Evolutionary conservation across 2,888 invertebrate species (phyloP).

Genomic region (Arrhopalites spinosus): DNA sequence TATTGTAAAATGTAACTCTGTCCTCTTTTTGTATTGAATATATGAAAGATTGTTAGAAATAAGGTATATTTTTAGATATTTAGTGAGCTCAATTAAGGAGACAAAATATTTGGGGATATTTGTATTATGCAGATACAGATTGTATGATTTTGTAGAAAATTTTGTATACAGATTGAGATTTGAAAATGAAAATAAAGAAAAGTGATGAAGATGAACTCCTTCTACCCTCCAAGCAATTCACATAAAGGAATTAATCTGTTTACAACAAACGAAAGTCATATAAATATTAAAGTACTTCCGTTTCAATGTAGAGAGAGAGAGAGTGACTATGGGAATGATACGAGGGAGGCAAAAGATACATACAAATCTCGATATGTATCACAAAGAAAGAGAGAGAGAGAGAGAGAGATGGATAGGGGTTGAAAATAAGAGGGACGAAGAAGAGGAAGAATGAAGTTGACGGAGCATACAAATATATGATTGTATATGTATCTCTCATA

Average conservation of each 20-base stretch:
- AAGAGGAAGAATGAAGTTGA: neutral
- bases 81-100: too few relatives aligned
- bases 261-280: constrained; percentile 14
- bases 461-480: neutral
- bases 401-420: neutral
- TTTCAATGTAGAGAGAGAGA: neutral
- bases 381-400: neutral
- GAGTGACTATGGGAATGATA: neutral
- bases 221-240: neutral
- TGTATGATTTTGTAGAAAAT: too few relatives aligned
- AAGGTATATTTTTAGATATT: too few relatives aligned
- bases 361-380: neutral
- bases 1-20: too few relatives aligned
- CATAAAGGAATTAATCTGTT: constrained; percentile 15
- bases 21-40: too few relatives aligned
- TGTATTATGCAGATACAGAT: too few relatives aligned
- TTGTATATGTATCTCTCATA: too few relatives aligned
- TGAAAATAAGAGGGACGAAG: neutral
- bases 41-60: too few relatives aligned
- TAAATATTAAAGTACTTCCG: constrained; percentile 10
- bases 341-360: neutral
- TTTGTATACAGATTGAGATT: too few relatives aligned
- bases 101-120: too few relatives aligned
- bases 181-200: neutral
- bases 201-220: neutral